phyloP scores from a whole-genome alignment of 2,888 invertebrate genomes.

The Aleiodes leptofemur region DNA sequence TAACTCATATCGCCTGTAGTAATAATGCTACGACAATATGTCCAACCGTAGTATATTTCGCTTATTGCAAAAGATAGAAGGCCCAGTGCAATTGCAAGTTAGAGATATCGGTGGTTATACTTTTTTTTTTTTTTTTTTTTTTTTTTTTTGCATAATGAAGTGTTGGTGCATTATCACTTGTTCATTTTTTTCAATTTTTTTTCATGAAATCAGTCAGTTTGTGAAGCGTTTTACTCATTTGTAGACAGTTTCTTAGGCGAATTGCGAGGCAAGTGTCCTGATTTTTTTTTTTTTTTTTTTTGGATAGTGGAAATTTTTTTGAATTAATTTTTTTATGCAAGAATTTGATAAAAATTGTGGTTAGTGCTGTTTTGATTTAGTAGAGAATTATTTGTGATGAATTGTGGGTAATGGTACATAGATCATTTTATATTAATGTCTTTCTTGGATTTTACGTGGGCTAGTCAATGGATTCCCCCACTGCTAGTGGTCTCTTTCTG shows the following conservation, averaged over 20 bases:
- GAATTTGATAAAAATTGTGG: too few relatives aligned
- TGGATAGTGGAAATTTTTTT: too few relatives aligned
- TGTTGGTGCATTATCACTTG: constrained; percentile 65
- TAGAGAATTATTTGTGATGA: too few relatives aligned
- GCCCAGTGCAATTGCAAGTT: constrained; percentile 49
- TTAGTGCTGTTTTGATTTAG: too few relatives aligned
- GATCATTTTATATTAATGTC: too few relatives aligned
- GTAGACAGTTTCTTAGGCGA: constrained; percentile 61
- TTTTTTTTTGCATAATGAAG: constrained; percentile 18
- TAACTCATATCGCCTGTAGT: constrained; percentile 61
- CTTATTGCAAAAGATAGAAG: constrained; percentile 31
- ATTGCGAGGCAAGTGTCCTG: background rate
- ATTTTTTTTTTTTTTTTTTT: background rate
- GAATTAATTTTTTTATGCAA: too few relatives aligned
- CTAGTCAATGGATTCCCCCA: too few relatives aligned
- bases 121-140: background rate
- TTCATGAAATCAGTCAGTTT: constrained; percentile 68
- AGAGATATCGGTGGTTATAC: constrained; percentile 55
- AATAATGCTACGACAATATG: constrained; percentile 38
- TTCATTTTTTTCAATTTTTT: constrained; percentile 58
- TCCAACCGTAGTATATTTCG: constrained; percentile 30
- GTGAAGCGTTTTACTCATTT: constrained; percentile 56
- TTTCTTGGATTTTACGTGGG: too few relatives aligned
- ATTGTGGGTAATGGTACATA: too few relatives aligned
- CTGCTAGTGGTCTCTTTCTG: too few relatives aligned